Percentiles rank a stretch among this genome's conserved stretches.
Evolutionary conservation across 1,140 invertebrate genomes (phyloP).

Genomic region (Acromyrmex echinatior): DNA sequence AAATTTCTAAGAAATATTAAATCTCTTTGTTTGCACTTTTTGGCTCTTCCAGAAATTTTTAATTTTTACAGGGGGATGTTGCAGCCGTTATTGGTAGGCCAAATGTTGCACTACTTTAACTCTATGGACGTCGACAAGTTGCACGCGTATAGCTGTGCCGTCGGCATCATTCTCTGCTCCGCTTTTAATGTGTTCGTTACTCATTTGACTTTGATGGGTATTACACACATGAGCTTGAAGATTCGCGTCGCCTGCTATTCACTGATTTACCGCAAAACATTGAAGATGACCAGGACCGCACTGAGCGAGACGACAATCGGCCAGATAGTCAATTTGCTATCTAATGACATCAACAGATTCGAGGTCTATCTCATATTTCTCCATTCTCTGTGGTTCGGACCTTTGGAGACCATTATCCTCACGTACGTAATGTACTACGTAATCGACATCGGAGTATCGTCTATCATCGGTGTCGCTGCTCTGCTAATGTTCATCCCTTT

Average conservation of each 20-base stretch:
- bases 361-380: conserved; percentile 90
- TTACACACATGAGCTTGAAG: conserved; percentile 91
- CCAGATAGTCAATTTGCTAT: conserved; percentile 95
- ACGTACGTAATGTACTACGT: conserved; percentile 92
- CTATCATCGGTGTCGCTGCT: conserved; percentile 92
- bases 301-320: conserved; percentile 93
- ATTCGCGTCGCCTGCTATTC: conserved; percentile 93
- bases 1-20: too few species aligned
- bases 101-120: conserved; percentile 89
- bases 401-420: conserved; percentile 91
- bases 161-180: conserved; percentile 90
- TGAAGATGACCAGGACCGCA: conserved; percentile 89
- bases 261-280: conserved; percentile 93
- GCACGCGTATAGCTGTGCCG: conserved; percentile 90
- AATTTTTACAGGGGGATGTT: conserved; percentile 86
- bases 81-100: conserved; percentile 90
- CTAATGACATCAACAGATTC: conserved; percentile 93
- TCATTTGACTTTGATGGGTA: conserved; percentile 93
- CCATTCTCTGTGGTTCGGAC: conserved; percentile 91
- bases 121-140: conserved; percentile 84
- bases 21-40: too few species aligned
- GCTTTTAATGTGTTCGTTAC: conserved; percentile 90
- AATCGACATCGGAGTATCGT: conserved; percentile 89
- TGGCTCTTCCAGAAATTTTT: too few species aligned
- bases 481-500: conserved; percentile 94